Percentiles rank a stretch among this genome's conserved stretches.
These are phyloP conservation scores for Sitodiplosis mosellana DNA, from an alignment of 1,140 invertebrate genomes.

Conservation along the genomic window DNA sequence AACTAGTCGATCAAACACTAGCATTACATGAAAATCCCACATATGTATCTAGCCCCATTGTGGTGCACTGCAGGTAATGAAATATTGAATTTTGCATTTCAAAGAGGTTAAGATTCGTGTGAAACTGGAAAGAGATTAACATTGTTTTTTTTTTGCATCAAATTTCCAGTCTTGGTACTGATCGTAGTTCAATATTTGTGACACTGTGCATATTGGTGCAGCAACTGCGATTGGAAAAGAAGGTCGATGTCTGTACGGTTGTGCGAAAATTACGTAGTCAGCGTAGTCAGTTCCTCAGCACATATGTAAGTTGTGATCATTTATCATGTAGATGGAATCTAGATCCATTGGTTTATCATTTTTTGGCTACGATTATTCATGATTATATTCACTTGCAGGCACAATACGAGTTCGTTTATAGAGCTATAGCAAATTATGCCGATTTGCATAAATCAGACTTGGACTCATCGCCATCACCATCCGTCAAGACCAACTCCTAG, in stretches of 20 bases:
- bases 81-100: slow-evolving; percentile 1
- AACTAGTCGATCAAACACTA: slow-evolving; percentile 51
- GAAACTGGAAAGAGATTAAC: not conserved
- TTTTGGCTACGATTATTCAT: not conserved
- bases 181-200: slow-evolving; percentile 76
- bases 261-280: slow-evolving; percentile 68
- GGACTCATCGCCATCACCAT: slow-evolving; percentile 18
- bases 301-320: slow-evolving; percentile 43
- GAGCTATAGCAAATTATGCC: slow-evolving; percentile 74
- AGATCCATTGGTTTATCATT: not conserved
- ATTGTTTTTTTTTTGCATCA: not conserved
- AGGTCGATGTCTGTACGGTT: slow-evolving; percentile 70
- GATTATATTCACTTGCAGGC: slow-evolving; percentile 37
- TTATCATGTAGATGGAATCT: not conserved
- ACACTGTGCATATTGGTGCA: slow-evolving; percentile 68
- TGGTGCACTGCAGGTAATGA: slow-evolving; percentile 61
- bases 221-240: slow-evolving; percentile 59
- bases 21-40: slow-evolving; percentile 27
- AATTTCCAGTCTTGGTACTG: slow-evolving; percentile 48
- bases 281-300: slow-evolving; percentile 61
- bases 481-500: too few species aligned
- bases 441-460: slow-evolving; percentile 58
- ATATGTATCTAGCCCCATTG: slow-evolving; percentile 38
- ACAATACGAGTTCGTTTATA: slow-evolving; percentile 81
- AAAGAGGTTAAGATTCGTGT: not conserved